Percentiles rank a stretch among this genome's conserved stretches.
Conservation (phyloP, 92 coral and sea anemone genomes). For the Phenganax subtilis region DNA sequence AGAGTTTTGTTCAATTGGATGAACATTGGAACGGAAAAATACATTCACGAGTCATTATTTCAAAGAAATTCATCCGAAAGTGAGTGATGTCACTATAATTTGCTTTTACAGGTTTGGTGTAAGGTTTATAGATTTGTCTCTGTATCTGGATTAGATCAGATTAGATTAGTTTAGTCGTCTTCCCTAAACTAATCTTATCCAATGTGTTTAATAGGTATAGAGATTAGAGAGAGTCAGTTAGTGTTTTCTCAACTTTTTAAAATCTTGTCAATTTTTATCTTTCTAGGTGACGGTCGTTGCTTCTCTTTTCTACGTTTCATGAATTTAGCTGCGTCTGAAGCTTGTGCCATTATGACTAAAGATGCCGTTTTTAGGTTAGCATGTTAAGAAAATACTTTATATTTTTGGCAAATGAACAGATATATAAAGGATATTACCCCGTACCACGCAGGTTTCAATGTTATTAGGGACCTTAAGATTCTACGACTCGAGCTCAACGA, state of each 20-base stretch:
- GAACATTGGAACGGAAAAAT: conserved; percentile 66
- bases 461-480: no score
- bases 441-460: no score
- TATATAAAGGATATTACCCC: no score
- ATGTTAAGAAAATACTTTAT: not conserved
- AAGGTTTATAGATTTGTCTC: no score
- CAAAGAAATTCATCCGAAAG: conserved; percentile 30
- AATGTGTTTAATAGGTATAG: no score
- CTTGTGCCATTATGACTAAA: conserved; percentile 66
- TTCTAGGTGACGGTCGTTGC: conserved; percentile 56
- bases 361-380: conserved; percentile 67
- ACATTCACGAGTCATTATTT: conserved; percentile 60
- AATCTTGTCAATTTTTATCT: conserved; percentile 39
- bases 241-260: not conserved
- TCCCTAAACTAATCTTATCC: no score
- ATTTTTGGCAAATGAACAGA: not conserved
- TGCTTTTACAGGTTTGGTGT: no score
- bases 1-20: conserved; percentile 69
- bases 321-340: conserved; percentile 72
- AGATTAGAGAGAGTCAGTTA: no score
- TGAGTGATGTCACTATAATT: not conserved
- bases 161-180: no score
- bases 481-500: no score
- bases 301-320: conserved; percentile 77
- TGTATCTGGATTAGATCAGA: no score